Base-by-base conservation (phyloP, 2,797 vertebrate genomes). In the Allobates femoralis region DNA sequence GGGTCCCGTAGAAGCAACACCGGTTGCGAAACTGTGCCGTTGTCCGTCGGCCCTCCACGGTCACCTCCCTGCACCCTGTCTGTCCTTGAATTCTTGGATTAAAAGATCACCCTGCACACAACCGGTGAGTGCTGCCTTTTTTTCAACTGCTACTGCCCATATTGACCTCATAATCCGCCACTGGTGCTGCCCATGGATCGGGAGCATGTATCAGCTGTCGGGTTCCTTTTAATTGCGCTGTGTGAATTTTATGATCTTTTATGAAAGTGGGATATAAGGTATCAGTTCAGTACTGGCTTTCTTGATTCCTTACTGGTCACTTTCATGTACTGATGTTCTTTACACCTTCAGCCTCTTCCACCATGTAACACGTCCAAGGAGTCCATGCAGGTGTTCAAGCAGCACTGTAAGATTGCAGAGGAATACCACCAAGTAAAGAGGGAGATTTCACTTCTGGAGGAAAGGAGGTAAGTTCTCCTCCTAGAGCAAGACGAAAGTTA, bases 351-450 rank as follows among this genome's bases (percentile, higher is more conserved):
- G 98, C 98, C 98, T 0, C 95, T 99, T 90, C 95, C 96, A 11
- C 98, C 98, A 77, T 96, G 96, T 87, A 95, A 95, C 89, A 96
- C 97, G 90, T 95, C 97, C 84, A 94, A 93, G 89, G 97, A 99
- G 93, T 99, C 97, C 62, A 97, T 97, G 89, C 96, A 98, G 89
- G 96, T 99, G 84, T 98, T 97, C 93, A 96, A 94, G 91, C 96
- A 99, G 82, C 98, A 99, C 94, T 99, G 97, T 94, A 97, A 96
- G 92, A 97, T 98, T 94, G 97, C 98, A 26, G 96, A 96, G 90
- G 98, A 99, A 81, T 99, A 98, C 90, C 96, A 97, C 91, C 97
- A 99, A 87, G 97, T 98, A 92, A 98, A 97, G 91, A 97, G 95
- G 26, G 97, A 99, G 92, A 99, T 99, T 6, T 93, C 96, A 41